phyloP scores from a whole-genome alignment of 2,888 invertebrate genomes.

The Agrochola circellaris region DNA sequence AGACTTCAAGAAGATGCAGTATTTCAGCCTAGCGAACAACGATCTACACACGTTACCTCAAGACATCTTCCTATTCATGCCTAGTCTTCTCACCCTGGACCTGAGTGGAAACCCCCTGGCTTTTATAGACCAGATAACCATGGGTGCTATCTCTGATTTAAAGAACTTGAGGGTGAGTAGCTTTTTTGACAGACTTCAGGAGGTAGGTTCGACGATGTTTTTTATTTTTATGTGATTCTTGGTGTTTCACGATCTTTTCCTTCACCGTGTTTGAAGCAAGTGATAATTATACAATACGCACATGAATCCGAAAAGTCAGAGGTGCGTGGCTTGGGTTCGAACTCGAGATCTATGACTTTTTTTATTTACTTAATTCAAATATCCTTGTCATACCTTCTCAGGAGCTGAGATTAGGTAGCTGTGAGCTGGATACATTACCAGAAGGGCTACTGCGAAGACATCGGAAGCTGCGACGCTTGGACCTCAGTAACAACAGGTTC shows the following conservation, averaged over 20 bases:
- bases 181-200: neutral
- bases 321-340: too few relatives aligned
- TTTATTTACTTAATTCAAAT: neutral
- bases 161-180: conserved; percentile 90
- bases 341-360: neutral
- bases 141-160: conserved; percentile 91
- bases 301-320: too few relatives aligned
- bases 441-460: conserved; percentile 91
- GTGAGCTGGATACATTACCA: conserved; percentile 91
- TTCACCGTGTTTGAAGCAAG: too few relatives aligned
- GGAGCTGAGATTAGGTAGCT: conserved; percentile 92
- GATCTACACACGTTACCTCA: conserved; percentile 91
- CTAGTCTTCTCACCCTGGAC: conserved; percentile 91
- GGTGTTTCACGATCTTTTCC: too few relatives aligned
- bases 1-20: conserved; percentile 88
- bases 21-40: conserved; percentile 92
- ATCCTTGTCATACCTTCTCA: conserved; percentile 66
- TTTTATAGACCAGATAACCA: conserved; percentile 91
- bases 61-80: conserved; percentile 93
- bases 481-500: conserved; percentile 92
- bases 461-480: conserved; percentile 90
- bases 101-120: conserved; percentile 93
- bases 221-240: neutral
- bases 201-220: neutral
- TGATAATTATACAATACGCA: too few relatives aligned